Evolutionary conservation across 1,140 invertebrate genomes (phyloP), one percentile per base, ranked within the genome.

Genomic region (Drosophila melanica): DNA sequence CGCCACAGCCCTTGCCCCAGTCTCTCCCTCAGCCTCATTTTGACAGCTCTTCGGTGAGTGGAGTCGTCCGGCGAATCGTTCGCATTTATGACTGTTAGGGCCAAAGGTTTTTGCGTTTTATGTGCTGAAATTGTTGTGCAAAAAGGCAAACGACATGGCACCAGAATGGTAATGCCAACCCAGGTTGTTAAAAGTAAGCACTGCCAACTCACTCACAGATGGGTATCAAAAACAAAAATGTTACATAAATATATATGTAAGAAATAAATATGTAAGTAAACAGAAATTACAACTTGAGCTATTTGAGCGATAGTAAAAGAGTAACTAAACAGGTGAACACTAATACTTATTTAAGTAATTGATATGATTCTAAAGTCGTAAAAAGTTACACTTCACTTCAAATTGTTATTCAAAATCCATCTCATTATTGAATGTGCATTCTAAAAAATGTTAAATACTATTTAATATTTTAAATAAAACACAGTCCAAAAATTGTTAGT

Each of bases 91-190:
- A 69, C 74, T 77, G 74, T 64, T 81, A 73, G 68, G 79, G 79
- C 74, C 79, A 81, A 81, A 81, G 79, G 79, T 81, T 77, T 75
- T 68, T 48, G 73, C 68, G 62, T 77, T 77, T 77, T 80, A 80
- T 59, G 45, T 12, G 47, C 64, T 67, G 33, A 67, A 73, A 72
- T 72, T 72, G 69, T 72, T 72, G 63, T 67, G 63, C 69, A 45
- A 67, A 72, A 72, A 45, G 63, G 63, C 69, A 58, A 72, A 72
- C 69, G 55, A 66, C 60, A 71, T 65, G 51, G 18, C 68, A 39
- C 47, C 39, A 54, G 55, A 68, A 55, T 68, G 23, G 54, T 68
- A 73, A 60, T 73, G 55, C 41, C 70, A 41, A 23, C 12, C 39
- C 42, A 54, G 64, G 70, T 45, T 60, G 64, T 68, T 68, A 73